phyloP scores from a whole-genome alignment of 2,888 invertebrate species.

The Zhengitettix transpicula region DNA sequence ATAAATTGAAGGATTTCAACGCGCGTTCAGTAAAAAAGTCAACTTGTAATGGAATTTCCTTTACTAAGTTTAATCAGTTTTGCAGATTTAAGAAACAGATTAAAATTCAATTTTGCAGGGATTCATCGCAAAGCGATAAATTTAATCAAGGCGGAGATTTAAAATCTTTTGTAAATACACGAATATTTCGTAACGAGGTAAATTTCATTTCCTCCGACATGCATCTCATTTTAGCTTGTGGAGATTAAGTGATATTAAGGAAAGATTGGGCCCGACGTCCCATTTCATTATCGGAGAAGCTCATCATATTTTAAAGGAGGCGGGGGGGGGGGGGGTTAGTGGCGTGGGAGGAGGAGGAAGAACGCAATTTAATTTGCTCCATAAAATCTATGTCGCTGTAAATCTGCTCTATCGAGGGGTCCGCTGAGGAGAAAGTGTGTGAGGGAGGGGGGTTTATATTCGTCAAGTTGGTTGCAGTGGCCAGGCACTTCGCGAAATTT shows the following conservation, averaged over 20 bases:
- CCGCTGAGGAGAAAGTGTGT: neutral
- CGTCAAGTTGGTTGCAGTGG: neutral
- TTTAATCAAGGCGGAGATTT: too few relatives aligned
- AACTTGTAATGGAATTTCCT: too few relatives aligned
- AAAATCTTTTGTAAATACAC: too few relatives aligned
- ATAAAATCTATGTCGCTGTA: constrained; percentile 1
- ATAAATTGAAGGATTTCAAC: too few relatives aligned
- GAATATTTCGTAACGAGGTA: neutral
- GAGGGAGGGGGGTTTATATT: neutral
- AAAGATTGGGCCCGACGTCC: neutral
- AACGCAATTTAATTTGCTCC: constrained; percentile 1
- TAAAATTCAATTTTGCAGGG: too few relatives aligned
- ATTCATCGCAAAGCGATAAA: too few relatives aligned
- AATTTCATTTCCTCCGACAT: neutral
- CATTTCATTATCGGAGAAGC: constrained; percentile 31
- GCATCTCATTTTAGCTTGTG: neutral
- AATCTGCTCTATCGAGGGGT: neutral
- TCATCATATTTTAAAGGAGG: constrained; percentile 34
- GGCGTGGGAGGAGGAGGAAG: constrained; percentile 20
- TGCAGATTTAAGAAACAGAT: too few relatives aligned
- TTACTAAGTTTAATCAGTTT: too few relatives aligned
- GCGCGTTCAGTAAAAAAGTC: too few relatives aligned
- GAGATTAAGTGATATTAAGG: neutral
- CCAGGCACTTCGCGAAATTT: neutral
- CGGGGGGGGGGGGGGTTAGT: constrained; percentile 12